phyloP scores from a whole-genome alignment of 2,797 vertebrate species.

The Naso thynnoides region DNA sequence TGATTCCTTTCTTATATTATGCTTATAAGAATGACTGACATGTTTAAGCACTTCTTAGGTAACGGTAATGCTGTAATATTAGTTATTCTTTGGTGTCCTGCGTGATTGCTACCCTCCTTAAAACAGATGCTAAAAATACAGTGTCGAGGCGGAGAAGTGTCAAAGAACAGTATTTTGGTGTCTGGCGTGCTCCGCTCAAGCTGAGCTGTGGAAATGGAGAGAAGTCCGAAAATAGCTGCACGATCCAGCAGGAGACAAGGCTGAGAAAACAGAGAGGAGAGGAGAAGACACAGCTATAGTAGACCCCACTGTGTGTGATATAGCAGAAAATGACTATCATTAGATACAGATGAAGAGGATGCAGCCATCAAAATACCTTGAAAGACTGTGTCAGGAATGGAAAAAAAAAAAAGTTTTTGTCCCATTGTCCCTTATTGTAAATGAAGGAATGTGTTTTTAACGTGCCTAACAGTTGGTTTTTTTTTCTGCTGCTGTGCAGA shows the following conservation, averaged over 20 bases:
- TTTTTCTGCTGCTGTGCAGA: conserved; percentile 79
- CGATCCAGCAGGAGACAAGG: conserved; percentile 43
- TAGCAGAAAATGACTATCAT: conserved; percentile 47
- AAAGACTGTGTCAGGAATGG: neutral
- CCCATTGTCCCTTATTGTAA: neutral
- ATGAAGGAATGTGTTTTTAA: neutral
- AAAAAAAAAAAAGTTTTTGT: neutral
- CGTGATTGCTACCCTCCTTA: conserved; percentile 10
- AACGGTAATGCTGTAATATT: neutral
- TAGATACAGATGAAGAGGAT: conserved; percentile 20
- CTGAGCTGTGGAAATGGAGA: conserved; percentile 54
- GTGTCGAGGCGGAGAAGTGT: conserved; percentile 29
- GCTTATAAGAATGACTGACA: neutral
- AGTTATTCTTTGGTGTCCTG: neutral
- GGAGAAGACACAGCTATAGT: conserved; percentile 26
- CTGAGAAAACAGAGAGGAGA: conserved; percentile 27
- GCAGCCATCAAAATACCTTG: conserved; percentile 1
- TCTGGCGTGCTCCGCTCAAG: conserved; percentile 49
- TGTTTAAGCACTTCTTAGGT: neutral
- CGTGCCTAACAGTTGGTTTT: conserved; percentile 43
- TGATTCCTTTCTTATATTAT: neutral
- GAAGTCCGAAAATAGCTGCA: conserved; percentile 61
- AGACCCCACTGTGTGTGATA: conserved; percentile 28
- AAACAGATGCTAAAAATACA: conserved; percentile 56
- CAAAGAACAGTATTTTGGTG: conserved; percentile 46